Evolutionary conservation across 2,797 vertebrate species (phyloP).

Genomic region (Acanthopagrus latus): DNA sequence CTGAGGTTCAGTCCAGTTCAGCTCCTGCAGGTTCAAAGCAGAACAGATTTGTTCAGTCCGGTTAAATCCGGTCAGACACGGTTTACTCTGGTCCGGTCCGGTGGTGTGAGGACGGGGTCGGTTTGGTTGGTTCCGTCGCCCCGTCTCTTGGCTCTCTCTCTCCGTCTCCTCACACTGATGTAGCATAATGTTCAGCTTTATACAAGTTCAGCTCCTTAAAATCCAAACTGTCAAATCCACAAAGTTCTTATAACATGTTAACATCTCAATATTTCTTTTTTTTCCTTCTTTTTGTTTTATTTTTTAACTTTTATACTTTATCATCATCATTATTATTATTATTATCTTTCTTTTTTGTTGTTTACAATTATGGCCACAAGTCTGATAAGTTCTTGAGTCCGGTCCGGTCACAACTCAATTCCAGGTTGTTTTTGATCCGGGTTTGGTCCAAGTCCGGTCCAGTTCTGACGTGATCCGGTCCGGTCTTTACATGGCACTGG

Average conservation of each 20-base stretch:
- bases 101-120: background rate
- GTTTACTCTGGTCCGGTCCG: slow-evolving; percentile 8
- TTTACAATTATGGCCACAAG: slow-evolving; percentile 82
- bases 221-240: slow-evolving; percentile 66
- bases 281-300: slow-evolving; percentile 62
- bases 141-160: slow-evolving; percentile 54
- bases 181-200: slow-evolving; percentile 65
- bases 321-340: slow-evolving; percentile 60
- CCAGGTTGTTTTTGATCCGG: slow-evolving; percentile 57
- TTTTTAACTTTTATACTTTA: slow-evolving; percentile 66
- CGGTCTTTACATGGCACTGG: slow-evolving; percentile 84
- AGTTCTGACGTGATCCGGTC: slow-evolving; percentile 70
- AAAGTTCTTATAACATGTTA: slow-evolving; percentile 73
- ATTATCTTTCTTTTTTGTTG: slow-evolving; percentile 57
- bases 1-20: slow-evolving; percentile 9
- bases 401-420: slow-evolving; percentile 52
- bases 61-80: background rate
- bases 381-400: slow-evolving; percentile 70
- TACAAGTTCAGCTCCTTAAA: slow-evolving; percentile 72
- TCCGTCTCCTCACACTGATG: slow-evolving; percentile 57
- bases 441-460: slow-evolving; percentile 79
- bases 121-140: background rate
- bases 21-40: background rate
- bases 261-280: slow-evolving; percentile 67
- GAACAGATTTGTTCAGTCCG: background rate